Base-by-base conservation (phyloP, 2,113 vertebrate species). In the Echinops telfairi region DNA sequence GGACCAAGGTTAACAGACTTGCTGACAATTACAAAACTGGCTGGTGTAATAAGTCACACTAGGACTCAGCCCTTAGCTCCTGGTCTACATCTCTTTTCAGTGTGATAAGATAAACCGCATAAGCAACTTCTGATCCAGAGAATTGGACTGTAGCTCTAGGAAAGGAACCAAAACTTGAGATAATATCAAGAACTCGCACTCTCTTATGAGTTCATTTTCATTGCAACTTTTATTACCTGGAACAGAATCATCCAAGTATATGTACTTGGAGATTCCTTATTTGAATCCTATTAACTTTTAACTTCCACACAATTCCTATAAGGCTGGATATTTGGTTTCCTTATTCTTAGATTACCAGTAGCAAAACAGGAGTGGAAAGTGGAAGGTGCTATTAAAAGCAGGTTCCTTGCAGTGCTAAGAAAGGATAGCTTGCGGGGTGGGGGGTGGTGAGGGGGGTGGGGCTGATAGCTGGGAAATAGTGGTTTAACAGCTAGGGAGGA, bases 311-410 rank as follows among this genome's bases (percentile, higher is more conserved):
- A 91, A 66, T 73, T 90, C 29, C 86, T 86, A 60, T 43, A 66
- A 95, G 81, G 20, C 66, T 89, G 43, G 36, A 16, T 92, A 81
- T 86, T 95, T 93, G 75, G n/a, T 92, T 94, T 83, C 36, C 58
- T 86, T 95, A 83, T 23, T 93, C 36, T 36, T 89, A 64, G 58
- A 84, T 91, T 77, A 88, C 75, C 23, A 77, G 43, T 6, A 71
- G 47, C 89, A 95, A 87, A 81, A 86, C 58, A 94, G 79, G 58
- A 93, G 87, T 87, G 68, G 33, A n/a, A 96, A 86, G 43, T 93
- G 87, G 36, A 53, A 89, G 53, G 29, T 82, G 22, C 82, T 94
- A 19, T 38, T 91, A 87, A 92, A 70, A 31, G 17, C 57, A 68
- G n/a, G 4, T 12, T 71, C 7, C 23, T n/a, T 60, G 40, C 47